Evolutionary conservation across 2,113 vertebrate species (phyloP).

Genomic region (Archocentrus centrarchus): DNA sequence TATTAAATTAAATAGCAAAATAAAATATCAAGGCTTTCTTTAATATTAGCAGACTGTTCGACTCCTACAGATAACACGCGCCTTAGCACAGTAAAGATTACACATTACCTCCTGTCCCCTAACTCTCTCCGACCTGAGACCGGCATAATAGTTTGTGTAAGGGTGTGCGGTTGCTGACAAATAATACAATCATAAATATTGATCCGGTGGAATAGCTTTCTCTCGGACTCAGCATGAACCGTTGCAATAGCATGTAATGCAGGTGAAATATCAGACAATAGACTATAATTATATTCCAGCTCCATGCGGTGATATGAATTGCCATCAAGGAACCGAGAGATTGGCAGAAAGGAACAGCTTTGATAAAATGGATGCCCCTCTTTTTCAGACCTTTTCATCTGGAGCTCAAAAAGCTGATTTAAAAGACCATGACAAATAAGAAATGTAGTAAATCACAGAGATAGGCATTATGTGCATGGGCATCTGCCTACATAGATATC

Average conservation of each 20-base stretch:
- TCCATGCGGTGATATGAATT: slow-evolving; percentile 59
- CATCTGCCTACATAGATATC: not conserved
- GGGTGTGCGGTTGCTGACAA: slow-evolving; percentile 57
- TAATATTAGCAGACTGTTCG: slow-evolving; percentile 4
- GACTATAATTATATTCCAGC: slow-evolving; percentile 62
- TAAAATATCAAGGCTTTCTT: not conserved
- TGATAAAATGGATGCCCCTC: slow-evolving; percentile 35
- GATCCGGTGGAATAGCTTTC: slow-evolving; percentile 69
- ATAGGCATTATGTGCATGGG: not conserved
- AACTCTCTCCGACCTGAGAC: slow-evolving; percentile 15
- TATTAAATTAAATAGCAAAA: not conserved
- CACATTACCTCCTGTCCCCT: not conserved
- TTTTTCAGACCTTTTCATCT: slow-evolving; percentile 34
- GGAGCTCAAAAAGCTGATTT: slow-evolving; percentile 28
- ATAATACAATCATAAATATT: slow-evolving; percentile 75
- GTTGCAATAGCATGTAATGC: slow-evolving; percentile 64
- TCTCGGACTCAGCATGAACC: slow-evolving; percentile 58
- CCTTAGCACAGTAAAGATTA: slow-evolving; percentile 24
- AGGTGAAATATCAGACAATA: slow-evolving; percentile 69
- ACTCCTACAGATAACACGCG: slow-evolving; percentile 7
- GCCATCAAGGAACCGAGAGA: slow-evolving; percentile 42
- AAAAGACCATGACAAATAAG: slow-evolving; percentile 20
- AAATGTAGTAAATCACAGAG: slow-evolving; percentile 6
- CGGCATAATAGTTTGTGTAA: slow-evolving; percentile 45
- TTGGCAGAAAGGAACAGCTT: slow-evolving; percentile 52